Conservation (phyloP, 2,113 vertebrate genomes). For the Sebastes schlegelii region DNA sequence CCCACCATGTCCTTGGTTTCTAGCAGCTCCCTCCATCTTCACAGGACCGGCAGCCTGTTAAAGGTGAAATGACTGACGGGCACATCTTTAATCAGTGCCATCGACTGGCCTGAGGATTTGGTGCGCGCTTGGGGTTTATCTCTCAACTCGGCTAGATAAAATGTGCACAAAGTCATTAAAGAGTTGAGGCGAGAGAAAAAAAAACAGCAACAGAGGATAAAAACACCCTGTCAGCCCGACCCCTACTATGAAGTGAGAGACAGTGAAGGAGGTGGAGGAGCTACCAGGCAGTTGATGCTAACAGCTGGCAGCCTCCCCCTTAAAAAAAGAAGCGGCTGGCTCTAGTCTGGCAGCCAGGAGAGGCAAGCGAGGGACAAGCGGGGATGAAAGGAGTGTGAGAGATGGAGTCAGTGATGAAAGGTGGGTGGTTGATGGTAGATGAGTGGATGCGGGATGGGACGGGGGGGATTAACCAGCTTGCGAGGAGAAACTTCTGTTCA, state of each 20-base stretch:
- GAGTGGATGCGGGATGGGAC: constrained; percentile 43
- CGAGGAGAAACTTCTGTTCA: constrained; percentile 62
- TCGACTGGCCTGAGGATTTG: constrained; percentile 57
- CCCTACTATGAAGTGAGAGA: constrained; percentile 14
- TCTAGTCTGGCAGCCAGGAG: constrained; percentile 59
- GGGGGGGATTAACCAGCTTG: constrained; percentile 56
- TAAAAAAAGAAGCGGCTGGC: constrained; percentile 36
- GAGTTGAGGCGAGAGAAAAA: constrained; percentile 8
- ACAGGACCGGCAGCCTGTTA: constrained; percentile 33
- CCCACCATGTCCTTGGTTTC: constrained; percentile 14
- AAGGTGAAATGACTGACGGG: constrained; percentile 52
- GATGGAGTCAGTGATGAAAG: constrained; percentile 70
- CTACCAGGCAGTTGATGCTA: constrained; percentile 45
- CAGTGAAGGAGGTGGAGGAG: constrained; percentile 24
- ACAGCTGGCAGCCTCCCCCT: constrained; percentile 64
- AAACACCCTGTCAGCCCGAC: constrained; percentile 9
- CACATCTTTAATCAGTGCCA: constrained; percentile 62
- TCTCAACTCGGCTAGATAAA: constrained; percentile 46
- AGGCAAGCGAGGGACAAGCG: constrained; percentile 51
- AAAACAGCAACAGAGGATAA: not conserved
- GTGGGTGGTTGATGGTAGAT: constrained; percentile 67
- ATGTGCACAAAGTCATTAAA: constrained; percentile 64
- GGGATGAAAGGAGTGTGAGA: constrained; percentile 70
- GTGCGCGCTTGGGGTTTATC: constrained; percentile 52
- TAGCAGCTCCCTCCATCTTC: constrained; percentile 7